These are phyloP conservation scores for Neolamprologus devosi DNA, from an alignment of 2,113 vertebrate genomes.

Conservation along the genomic window DNA sequence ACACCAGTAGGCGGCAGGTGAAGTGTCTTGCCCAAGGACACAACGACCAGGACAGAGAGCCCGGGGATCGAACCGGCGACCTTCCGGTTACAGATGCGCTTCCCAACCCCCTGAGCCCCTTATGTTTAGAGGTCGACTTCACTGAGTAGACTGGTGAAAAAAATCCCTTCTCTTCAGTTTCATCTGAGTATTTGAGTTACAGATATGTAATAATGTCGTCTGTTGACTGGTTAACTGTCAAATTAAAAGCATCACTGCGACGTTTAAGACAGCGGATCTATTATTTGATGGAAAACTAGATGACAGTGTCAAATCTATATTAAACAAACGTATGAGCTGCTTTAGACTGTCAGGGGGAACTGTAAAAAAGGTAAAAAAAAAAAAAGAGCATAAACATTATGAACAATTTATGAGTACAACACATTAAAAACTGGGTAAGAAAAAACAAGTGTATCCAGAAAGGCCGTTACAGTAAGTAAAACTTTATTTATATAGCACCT, in stretches of 20 bases:
- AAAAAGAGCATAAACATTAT: neutral
- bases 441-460: neutral
- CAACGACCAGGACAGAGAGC: too few relatives aligned
- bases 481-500: too few relatives aligned
- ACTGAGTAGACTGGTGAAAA: neutral
- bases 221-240: neutral
- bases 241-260: rapidly evolving
- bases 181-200: neutral
- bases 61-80: rapidly evolving
- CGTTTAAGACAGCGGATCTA: neutral
- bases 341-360: too few relatives aligned
- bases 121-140: neutral
- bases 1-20: rapidly evolving
- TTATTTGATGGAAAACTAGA: neutral
- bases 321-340: neutral
- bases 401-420: neutral
- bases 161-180: neutral
- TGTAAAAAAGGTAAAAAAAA: neutral
- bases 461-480: neutral
- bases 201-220: neutral
- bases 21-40: too few relatives aligned
- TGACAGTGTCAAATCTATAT: neutral
- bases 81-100: too few relatives aligned
- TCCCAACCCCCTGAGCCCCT: too few relatives aligned
- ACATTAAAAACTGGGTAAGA: neutral